Evolutionary conservation across 2,113 vertebrate species (phyloP), one percentile per base, ranked within the genome.

Genomic region (Rhynchomys soricoides): DNA sequence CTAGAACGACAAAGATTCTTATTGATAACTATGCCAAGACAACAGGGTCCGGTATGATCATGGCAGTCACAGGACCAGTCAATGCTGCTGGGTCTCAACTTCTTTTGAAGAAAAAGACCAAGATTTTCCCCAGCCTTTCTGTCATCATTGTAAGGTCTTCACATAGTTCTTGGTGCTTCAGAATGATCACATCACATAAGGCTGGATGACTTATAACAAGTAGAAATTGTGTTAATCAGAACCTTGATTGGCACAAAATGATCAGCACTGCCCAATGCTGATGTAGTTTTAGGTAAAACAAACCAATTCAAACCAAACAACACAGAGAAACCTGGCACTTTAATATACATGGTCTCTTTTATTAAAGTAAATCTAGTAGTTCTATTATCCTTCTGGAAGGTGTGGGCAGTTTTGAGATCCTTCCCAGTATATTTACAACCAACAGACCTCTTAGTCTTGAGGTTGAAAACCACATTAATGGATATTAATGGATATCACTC

Each of bases 41-140:
- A 43, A 26, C 0, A 93, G 70, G n/a, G 7, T 13, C 29, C 55
- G 12, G 43, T 0, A 3, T 17, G 16, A 40, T 73, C 22, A 22
- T 31, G 4, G 19, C 1, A 10, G 1, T 31, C 24, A 43, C 50
- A 89, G 85, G 71, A 19, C n/a, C 78, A 37, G 34, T 45, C 22
- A 3, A 2, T 68, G 55, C 55, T 57, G 68, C 57, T 59, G 78
- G 57, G 7, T 40, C 50, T 86, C 68, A 83, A 31, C 6, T 64
- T 93, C 37, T 74, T 92, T 71, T 92, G 34, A 86, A 78, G 52
- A 62, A 90, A 83, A 62, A 89, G 45, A 59, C 50, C 62, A 34
- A 15, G 90, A 26, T 48, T 74, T 74, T 83, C 17, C 1, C 29
- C 16, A 85, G 59, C 2, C 7, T 59, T 89, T 77, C 48, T 55